Percentiles rank a stretch among this genome's conserved stretches.
Conservation (phyloP, 2,888 invertebrate species). For the Trimorus sp. region DNA sequence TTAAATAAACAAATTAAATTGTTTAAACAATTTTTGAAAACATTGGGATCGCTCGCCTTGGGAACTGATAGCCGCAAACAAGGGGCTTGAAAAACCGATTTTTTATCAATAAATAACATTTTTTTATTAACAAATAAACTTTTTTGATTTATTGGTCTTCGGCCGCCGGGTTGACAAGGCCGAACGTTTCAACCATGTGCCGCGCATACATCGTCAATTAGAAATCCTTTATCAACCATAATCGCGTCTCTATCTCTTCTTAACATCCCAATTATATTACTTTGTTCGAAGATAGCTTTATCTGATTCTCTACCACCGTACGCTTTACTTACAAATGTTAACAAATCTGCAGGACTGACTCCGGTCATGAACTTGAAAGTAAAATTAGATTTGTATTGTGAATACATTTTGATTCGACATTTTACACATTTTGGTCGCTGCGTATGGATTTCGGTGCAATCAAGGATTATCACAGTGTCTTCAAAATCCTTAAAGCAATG, state of each 20-base stretch:
- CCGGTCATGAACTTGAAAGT: constrained; percentile 13
- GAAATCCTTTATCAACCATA: constrained; percentile 57
- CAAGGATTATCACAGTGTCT: too few relatives aligned
- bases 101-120: too few relatives aligned
- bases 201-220: constrained; percentile 39
- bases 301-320: constrained; percentile 46
- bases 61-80: too few relatives aligned
- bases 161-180: too few relatives aligned
- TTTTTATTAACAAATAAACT: too few relatives aligned
- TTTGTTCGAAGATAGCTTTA: constrained; percentile 35
- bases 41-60: too few relatives aligned
- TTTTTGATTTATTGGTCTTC: too few relatives aligned
- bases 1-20: too few relatives aligned
- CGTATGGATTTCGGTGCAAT: not conserved
- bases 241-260: constrained; percentile 48
- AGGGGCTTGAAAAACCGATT: too few relatives aligned
- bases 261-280: constrained; percentile 26
- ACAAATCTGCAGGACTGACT: constrained; percentile 6
- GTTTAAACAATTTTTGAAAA: too few relatives aligned
- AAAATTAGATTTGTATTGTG: not conserved
- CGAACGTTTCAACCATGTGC: too few relatives aligned
- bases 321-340: constrained; percentile 28
- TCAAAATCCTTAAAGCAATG: too few relatives aligned
- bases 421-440: not conserved
- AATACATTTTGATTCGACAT: not conserved